Percentiles rank a stretch among this genome's conserved stretches.
Evolutionary conservation across 1,140 invertebrate genomes (phyloP).

Genomic region (Drosophila bifasciata): DNA sequence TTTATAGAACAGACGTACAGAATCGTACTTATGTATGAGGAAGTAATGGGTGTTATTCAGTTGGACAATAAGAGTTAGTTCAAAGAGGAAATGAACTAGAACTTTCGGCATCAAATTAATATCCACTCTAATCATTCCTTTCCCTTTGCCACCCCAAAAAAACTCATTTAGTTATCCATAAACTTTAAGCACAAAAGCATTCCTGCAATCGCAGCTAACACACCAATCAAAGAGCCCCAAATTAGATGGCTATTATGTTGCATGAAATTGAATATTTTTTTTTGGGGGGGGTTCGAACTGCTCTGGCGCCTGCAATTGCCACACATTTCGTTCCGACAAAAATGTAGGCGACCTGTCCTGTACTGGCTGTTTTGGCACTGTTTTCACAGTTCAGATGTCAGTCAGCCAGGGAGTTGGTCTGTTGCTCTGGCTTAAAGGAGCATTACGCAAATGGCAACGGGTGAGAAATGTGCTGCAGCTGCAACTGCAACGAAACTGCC

Average conservation of each 20-base stretch:
- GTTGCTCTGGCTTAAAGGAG: constrained; percentile 24
- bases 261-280: constrained; percentile 45
- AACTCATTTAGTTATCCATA: constrained; percentile 26
- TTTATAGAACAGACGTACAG: constrained; percentile 8
- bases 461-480: constrained; percentile 56
- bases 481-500: constrained; percentile 2
- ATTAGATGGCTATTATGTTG: constrained; percentile 48
- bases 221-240: constrained; percentile 17
- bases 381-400: constrained; percentile 75
- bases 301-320: constrained; percentile 25
- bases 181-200: constrained; percentile 33
- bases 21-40: constrained; percentile 13
- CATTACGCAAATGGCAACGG: constrained; percentile 52
- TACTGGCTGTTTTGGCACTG: constrained; percentile 45
- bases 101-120: not conserved
- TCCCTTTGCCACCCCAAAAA: not conserved
- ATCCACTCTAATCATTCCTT: not conserved
- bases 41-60: constrained; percentile 11
- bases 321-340: constrained; percentile 43
- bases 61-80: not conserved
- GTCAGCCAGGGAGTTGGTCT: constrained; percentile 24
- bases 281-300: constrained; percentile 22
- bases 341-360: constrained; percentile 48
- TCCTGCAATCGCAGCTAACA: constrained; percentile 10
- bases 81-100: not conserved